Evolutionary conservation across 2,888 invertebrate species (phyloP).

Genomic region (Luffia ferchaultella): DNA sequence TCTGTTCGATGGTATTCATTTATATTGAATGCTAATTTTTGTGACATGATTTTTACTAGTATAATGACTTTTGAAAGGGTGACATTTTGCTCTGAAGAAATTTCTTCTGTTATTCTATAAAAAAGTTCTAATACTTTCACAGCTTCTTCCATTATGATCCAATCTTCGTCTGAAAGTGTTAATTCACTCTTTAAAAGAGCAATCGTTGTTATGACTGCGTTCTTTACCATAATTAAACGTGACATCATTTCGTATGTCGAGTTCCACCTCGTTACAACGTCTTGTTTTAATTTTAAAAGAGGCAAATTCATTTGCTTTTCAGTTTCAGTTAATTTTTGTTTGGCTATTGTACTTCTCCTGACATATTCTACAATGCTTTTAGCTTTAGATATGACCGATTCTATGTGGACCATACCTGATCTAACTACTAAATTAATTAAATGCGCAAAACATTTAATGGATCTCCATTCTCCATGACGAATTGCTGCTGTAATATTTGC

Average conservation of each 20-base stretch:
- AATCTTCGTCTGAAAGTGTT: conserved; percentile 8
- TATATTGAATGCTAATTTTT: neutral
- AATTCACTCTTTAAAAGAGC: conserved; percentile 12
- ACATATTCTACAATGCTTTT: conserved; percentile 17
- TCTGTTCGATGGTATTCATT: neutral
- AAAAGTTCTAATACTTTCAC: conserved; percentile 10
- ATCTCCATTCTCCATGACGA: conserved; percentile 13
- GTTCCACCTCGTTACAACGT: conserved; percentile 18
- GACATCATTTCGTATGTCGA: conserved; percentile 18
- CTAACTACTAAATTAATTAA: conserved; percentile 16
- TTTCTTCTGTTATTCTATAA: conserved; percentile 10
- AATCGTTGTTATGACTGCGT: conserved; percentile 16
- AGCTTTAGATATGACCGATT: conserved; percentile 1
- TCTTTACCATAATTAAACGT: conserved; percentile 13
- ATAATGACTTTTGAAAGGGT: conserved; percentile 9
- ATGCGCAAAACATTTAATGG: conserved; percentile 17
- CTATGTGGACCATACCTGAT: conserved; percentile 7
- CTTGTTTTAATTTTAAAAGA: conserved; percentile 19
- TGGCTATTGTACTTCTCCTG: conserved; percentile 11
- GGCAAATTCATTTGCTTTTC: conserved; percentile 14
- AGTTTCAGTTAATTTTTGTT: conserved; percentile 12
- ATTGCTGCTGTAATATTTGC: conserved; percentile 15
- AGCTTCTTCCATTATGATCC: conserved; percentile 11
- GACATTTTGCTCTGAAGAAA: conserved; percentile 7
- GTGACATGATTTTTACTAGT: neutral